phyloP scores from a whole-genome alignment of 2,113 vertebrate species.

The Accipiter cooperii region DNA sequence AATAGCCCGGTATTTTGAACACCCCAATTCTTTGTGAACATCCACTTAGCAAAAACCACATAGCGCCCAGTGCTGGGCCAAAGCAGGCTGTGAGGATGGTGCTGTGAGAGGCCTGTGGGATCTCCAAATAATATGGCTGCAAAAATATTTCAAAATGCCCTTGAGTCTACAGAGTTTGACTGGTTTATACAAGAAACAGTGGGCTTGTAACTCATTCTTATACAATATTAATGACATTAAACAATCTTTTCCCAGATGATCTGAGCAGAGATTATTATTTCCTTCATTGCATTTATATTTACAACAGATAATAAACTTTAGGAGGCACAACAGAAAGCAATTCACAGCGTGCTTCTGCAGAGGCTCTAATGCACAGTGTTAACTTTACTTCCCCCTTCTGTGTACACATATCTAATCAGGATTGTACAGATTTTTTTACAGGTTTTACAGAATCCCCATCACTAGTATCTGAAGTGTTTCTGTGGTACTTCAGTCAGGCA shows the following conservation, averaged over 20 bases:
- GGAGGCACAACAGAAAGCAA: neutral
- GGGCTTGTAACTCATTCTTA: neutral
- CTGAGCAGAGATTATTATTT: neutral
- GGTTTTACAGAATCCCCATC: neutral
- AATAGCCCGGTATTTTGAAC: neutral
- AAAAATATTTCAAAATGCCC: neutral
- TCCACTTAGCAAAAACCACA: neutral
- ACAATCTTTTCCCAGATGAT: neutral
- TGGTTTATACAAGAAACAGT: neutral
- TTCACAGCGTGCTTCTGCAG: neutral
- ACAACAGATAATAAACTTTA: neutral
- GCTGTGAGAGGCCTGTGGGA: neutral
- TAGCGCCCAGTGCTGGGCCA: rapidly evolving
- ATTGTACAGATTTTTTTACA: neutral
- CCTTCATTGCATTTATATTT: neutral
- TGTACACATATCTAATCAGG: neutral
- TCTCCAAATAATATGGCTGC: neutral
- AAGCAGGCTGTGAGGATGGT: neutral
- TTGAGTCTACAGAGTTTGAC: neutral
- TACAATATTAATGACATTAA: neutral
- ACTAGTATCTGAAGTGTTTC: neutral
- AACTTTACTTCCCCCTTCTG: neutral
- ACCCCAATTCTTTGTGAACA: rapidly evolving
- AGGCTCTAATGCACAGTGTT: neutral
- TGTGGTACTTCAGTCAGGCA: neutral